A percentile compares a stretch with the other conserved stretches of the same genome.
Conservation (phyloP, 2,888 invertebrate genomes). For the Agriotes lineatus region DNA sequence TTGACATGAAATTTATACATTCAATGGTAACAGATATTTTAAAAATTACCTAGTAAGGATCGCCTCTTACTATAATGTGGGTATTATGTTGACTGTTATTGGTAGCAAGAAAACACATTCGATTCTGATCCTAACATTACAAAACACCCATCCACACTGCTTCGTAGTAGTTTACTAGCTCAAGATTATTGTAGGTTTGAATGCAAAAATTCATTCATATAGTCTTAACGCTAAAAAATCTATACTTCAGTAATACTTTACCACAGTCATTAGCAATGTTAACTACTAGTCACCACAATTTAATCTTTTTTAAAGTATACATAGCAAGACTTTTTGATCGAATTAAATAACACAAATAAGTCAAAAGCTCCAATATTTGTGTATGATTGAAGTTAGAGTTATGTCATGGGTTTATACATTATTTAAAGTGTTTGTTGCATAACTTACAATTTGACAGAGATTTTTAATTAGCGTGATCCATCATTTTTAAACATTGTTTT, state of each 20-base stretch:
- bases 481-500: no score
- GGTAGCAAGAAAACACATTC: not conserved
- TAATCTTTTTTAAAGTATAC: not conserved
- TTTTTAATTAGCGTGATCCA: no score
- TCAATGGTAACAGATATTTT: constrained; percentile 13
- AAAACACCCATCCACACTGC: not conserved
- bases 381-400: no score
- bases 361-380: not conserved
- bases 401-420: no score
- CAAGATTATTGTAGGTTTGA: no score
- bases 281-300: not conserved
- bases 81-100: no score
- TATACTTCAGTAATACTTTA: not conserved
- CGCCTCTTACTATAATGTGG: no score
- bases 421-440: no score
- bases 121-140: not conserved
- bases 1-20: constrained; percentile 27
- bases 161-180: not conserved
- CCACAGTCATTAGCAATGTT: not conserved
- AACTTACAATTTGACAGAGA: no score
- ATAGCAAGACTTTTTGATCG: not conserved
- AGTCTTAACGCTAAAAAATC: not conserved
- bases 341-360: not conserved
- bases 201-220: not conserved
- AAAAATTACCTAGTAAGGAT: no score